Percentiles rank a stretch among this genome's conserved stretches.
Evolutionary conservation across 2,797 vertebrate genomes (phyloP).

Genomic region (Lepus townsendii): DNA sequence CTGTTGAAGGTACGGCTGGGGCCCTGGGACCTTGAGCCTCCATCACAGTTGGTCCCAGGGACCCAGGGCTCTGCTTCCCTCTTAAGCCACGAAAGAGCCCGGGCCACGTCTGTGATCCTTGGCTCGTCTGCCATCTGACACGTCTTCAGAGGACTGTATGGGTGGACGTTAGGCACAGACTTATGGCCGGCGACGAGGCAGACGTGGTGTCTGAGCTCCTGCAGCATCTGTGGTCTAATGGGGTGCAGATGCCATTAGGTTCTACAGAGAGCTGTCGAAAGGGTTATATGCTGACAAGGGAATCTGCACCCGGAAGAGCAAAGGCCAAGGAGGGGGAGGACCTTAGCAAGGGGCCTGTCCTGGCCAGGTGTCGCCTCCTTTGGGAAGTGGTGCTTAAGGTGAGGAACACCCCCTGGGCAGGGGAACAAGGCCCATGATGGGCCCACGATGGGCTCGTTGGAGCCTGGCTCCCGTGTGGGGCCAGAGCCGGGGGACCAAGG

Average conservation of each 20-base stretch:
- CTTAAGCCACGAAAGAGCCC: not conserved
- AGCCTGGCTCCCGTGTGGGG: not conserved
- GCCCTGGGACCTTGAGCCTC: not conserved
- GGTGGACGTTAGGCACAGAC: not conserved
- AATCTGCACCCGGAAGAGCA: accelerated
- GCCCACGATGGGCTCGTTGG: too few relatives aligned
- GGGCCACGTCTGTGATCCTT: not conserved
- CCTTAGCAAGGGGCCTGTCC: too few relatives aligned
- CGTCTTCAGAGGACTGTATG: too few relatives aligned
- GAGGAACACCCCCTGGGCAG: not conserved
- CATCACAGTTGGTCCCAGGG: not conserved
- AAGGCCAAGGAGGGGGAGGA: not conserved
- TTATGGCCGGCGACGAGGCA: too few relatives aligned
- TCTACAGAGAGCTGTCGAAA: not conserved
- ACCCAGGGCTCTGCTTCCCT: too few relatives aligned
- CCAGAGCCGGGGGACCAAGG: not conserved
- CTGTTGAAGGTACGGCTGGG: not conserved
- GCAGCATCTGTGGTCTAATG: not conserved
- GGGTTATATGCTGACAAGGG: accelerated
- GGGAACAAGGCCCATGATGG: not conserved
- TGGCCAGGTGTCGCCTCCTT: not conserved
- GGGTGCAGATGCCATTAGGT: not conserved
- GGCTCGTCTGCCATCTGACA: not conserved
- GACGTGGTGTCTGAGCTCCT: not conserved
- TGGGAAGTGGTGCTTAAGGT: not conserved